Evolutionary conservation across 2,797 vertebrate genomes (phyloP).

Genomic region (Tokudaia muenninki): DNA sequence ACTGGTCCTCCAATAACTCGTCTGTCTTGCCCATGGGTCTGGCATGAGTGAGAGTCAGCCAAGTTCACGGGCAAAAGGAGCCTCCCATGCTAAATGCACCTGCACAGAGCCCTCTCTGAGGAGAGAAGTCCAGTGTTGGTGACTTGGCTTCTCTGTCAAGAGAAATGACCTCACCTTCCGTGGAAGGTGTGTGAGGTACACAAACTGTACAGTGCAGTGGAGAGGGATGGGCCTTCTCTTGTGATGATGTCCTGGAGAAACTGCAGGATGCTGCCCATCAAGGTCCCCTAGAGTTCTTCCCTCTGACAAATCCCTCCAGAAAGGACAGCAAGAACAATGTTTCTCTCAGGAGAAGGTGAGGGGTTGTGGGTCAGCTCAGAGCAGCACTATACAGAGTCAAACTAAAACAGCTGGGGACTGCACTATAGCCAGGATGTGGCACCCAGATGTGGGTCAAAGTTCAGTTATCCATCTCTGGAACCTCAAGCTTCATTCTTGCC

Average conservation of each 20-base stretch:
- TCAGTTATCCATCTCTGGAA: neutral
- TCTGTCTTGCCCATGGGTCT: neutral
- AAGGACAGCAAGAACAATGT: fast-evolving
- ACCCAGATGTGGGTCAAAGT: neutral
- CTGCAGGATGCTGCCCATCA: neutral
- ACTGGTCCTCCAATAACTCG: neutral
- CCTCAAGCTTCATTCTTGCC: neutral
- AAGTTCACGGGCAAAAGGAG: neutral
- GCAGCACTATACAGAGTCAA: neutral
- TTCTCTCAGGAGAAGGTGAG: neutral
- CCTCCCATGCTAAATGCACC: fast-evolving
- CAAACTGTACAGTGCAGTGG: neutral
- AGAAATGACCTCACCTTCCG: neutral
- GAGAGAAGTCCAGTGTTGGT: neutral
- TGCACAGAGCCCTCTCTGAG: neutral
- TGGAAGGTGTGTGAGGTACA: neutral
- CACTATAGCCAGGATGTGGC: neutral
- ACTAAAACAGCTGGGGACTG: neutral
- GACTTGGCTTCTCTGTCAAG: neutral
- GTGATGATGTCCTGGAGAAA: neutral
- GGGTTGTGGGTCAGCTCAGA: neutral
- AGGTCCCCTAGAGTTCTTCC: neutral
- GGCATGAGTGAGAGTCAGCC: neutral
- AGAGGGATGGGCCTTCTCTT: neutral
- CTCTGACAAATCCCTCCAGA: neutral